phyloP scores from a whole-genome alignment of 2,888 invertebrate species.

The Gnatocerus cornutus region DNA sequence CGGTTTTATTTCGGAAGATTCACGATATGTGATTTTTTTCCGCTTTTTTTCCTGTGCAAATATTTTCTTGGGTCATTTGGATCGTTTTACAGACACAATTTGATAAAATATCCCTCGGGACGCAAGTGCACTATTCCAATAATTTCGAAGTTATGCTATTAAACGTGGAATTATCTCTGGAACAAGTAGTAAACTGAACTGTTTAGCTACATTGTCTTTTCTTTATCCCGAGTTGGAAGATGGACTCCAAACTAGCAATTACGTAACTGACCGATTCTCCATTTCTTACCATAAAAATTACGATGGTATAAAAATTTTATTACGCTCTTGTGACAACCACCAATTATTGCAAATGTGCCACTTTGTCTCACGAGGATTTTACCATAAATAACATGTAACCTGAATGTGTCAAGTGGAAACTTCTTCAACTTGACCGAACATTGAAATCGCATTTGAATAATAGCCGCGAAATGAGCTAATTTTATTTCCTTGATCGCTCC shows the following conservation, averaged over 20 bases:
- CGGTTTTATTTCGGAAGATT: conserved; percentile 6
- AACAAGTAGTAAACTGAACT: too few species aligned
- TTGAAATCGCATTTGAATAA: conserved; percentile 11
- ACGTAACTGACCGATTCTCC: not conserved
- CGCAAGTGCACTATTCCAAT: too few species aligned
- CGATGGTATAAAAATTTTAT: conserved; percentile 16
- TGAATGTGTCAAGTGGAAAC: conserved; percentile 2
- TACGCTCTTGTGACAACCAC: conserved; percentile 13
- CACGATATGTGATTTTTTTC: conserved; percentile 8
- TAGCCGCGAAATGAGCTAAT: conserved; percentile 9
- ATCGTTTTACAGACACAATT: not conserved
- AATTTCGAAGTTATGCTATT: too few species aligned
- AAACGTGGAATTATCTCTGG: too few species aligned
- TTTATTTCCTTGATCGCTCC: conserved; percentile 8
- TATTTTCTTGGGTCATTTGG: not conserved
- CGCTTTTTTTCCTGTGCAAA: not conserved
- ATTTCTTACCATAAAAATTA: conserved; percentile 5
- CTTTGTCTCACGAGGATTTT: not conserved
- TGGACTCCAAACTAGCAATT: not conserved
- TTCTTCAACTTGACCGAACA: too few species aligned
- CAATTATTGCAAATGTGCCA: conserved; percentile 23
- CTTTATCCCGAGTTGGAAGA: too few species aligned
- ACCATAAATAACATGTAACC: conserved; percentile 6
- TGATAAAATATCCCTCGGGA: not conserved
- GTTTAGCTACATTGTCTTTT: too few species aligned